phyloP scores from a whole-genome alignment of 2,113 vertebrate genomes.

The Cisticola juncidis region DNA sequence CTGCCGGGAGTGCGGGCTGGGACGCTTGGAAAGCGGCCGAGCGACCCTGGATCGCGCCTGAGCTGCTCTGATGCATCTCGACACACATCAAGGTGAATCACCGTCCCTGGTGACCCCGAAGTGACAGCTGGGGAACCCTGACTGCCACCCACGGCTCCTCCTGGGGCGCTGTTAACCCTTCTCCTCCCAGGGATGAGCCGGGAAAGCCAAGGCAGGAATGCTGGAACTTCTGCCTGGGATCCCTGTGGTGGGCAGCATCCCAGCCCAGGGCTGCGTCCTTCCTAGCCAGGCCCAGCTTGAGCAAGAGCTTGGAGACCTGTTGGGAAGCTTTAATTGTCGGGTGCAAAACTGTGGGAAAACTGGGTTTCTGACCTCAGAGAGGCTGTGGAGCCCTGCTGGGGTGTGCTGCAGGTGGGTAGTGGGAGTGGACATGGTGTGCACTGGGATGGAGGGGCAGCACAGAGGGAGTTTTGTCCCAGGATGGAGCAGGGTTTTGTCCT shows the following conservation, averaged over 20 bases:
- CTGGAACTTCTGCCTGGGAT: background rate
- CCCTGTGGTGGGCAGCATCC: background rate
- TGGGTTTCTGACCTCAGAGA: background rate
- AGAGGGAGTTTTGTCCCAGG: background rate
- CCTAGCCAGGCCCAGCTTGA: background rate
- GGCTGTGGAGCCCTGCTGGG: background rate
- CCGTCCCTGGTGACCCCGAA: background rate
- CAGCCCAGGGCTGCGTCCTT: background rate
- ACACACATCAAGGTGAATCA: slow-evolving; percentile 49
- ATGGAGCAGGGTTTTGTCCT: background rate
- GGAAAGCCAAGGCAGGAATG: background rate
- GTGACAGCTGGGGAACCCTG: background rate
- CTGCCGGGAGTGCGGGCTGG: accelerated
- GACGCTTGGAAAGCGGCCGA: background rate
- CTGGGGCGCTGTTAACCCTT: background rate
- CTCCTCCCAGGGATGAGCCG: background rate
- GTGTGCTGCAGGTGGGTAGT: background rate
- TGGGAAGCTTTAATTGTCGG: background rate
- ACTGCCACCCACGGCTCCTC: background rate
- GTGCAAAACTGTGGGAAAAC: background rate
- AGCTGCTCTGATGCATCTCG: slow-evolving; percentile 15
- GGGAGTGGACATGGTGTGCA: accelerated
- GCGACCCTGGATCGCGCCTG: background rate
- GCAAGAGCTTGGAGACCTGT: background rate
- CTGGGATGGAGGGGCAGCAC: background rate